A percentile compares a stretch with the other conserved stretches of the same genome.
phyloP scores from a whole-genome alignment of 2,113 vertebrate species.

The Indicator maculatus region DNA sequence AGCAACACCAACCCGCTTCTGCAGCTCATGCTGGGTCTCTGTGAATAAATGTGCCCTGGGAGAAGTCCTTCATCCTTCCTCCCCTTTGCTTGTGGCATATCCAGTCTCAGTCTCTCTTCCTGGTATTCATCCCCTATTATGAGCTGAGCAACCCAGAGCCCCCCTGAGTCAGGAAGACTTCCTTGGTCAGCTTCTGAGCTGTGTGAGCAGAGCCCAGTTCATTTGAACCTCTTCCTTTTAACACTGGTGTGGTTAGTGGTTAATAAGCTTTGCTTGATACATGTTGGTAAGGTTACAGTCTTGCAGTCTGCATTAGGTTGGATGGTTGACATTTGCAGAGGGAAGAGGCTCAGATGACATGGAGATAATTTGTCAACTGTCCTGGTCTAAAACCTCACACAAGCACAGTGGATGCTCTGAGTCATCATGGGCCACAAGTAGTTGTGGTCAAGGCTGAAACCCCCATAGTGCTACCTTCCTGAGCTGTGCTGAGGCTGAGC shows the following conservation, averaged over 20 bases:
- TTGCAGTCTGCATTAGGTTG: background rate
- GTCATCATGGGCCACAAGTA: background rate
- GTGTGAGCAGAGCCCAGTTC: background rate
- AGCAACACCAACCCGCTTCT: background rate
- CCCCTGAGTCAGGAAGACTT: background rate
- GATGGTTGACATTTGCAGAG: background rate
- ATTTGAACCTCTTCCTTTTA: background rate
- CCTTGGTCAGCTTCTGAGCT: background rate
- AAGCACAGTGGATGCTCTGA: fast-evolving
- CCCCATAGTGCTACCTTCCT: fast-evolving
- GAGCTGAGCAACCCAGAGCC: background rate
- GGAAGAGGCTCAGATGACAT: fast-evolving
- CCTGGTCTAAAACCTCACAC: fast-evolving
- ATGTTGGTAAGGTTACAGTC: no score
- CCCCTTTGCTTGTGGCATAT: background rate
- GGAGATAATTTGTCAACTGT: background rate
- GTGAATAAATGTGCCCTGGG: background rate
- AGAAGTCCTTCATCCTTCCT: background rate
- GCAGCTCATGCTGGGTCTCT: background rate
- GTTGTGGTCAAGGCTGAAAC: background rate
- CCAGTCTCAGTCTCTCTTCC: background rate
- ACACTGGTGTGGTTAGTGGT: background rate
- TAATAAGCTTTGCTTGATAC: background rate
- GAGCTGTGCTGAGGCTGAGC: background rate
- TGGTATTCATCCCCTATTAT: no score